Evolutionary conservation across 2,797 vertebrate genomes (phyloP).

Genomic region (Leptodactylus fallax): DNA sequence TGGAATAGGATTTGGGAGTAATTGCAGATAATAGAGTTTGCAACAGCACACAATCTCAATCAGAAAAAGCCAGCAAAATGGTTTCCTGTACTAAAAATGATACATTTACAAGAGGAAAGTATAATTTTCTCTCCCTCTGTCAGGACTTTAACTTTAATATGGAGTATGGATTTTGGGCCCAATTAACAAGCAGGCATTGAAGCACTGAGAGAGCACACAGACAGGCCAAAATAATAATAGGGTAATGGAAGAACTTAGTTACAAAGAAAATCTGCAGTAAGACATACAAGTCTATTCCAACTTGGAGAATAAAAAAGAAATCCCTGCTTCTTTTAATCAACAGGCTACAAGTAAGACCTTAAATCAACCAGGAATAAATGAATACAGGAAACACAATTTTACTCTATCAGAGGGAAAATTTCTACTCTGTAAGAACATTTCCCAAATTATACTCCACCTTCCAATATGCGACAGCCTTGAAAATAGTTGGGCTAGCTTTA

Average conservation of each 20-base stretch:
- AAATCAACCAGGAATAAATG: neutral
- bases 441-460: neutral
- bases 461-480: neutral
- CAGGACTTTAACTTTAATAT: constrained; percentile 29
- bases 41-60: constrained; percentile 45
- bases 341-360: neutral
- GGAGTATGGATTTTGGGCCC: neutral
- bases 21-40: constrained; percentile 47
- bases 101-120: constrained; percentile 38
- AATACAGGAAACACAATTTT: neutral
- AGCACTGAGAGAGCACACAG: neutral
- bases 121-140: constrained; percentile 36
- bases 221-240: constrained; percentile 20
- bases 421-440: neutral
- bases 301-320: neutral
- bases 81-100: constrained; percentile 26
- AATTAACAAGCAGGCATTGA: constrained; percentile 37
- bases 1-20: constrained; percentile 46
- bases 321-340: neutral
- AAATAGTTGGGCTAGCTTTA: neutral
- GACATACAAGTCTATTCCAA: neutral
- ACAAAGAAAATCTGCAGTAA: neutral
- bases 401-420: neutral
- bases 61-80: constrained; percentile 24
- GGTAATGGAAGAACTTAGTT: constrained; percentile 11